phyloP scores from a whole-genome alignment of 1,140 invertebrate species.

The Cydia strobilella region DNA sequence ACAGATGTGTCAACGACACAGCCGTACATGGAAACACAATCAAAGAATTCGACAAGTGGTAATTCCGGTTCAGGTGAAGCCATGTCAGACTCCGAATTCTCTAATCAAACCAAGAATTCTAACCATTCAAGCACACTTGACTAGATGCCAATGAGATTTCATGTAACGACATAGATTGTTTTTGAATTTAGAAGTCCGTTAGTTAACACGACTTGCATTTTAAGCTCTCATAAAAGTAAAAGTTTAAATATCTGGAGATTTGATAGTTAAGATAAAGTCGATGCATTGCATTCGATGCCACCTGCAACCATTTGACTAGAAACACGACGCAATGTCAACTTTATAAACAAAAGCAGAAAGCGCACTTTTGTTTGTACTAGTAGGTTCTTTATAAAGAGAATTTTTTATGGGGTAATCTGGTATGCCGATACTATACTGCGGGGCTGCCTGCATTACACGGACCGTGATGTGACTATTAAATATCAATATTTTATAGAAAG shows the following conservation, averaged over 20 bases:
- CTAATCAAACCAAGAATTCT: slow-evolving; percentile 9
- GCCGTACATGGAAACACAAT: slow-evolving; percentile 30
- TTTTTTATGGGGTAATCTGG: slow-evolving; percentile 74
- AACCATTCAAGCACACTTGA: not conserved
- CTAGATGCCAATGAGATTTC: slow-evolving; percentile 28
- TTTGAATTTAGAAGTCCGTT: slow-evolving; percentile 50
- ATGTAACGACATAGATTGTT: not conserved
- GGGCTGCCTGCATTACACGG: slow-evolving; percentile 72
- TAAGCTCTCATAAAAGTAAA: slow-evolving; percentile 74
- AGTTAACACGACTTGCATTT: slow-evolving; percentile 66
- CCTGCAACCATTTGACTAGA: slow-evolving; percentile 62
- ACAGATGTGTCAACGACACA: slow-evolving; percentile 3
- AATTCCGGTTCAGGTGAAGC: slow-evolving; percentile 6
- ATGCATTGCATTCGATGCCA: slow-evolving; percentile 61
- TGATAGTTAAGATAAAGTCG: slow-evolving; percentile 70
- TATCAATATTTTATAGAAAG: slow-evolving; percentile 76
- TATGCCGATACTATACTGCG: slow-evolving; percentile 67
- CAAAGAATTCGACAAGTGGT: slow-evolving; percentile 11
- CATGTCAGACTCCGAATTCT: not conserved
- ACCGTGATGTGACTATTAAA: slow-evolving; percentile 70
- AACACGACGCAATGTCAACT: slow-evolving; percentile 35
- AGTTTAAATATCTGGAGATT: slow-evolving; percentile 74
- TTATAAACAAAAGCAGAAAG: slow-evolving; percentile 33
- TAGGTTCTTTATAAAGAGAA: slow-evolving; percentile 53
- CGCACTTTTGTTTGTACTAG: slow-evolving; percentile 37